Evolutionary conservation across 1,140 invertebrate genomes (phyloP).

Genomic region (Planococcus citri): DNA sequence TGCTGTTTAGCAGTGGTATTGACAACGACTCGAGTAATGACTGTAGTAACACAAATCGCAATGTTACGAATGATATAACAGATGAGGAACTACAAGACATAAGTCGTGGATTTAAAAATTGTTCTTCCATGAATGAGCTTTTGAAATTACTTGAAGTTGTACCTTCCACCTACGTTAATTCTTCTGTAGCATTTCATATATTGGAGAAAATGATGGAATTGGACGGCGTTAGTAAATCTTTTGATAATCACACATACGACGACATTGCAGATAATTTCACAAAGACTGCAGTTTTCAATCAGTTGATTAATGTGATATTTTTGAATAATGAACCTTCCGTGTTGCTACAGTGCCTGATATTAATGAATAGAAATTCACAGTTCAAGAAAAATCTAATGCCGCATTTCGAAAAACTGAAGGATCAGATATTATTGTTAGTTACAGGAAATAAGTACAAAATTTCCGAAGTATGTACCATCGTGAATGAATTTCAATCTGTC

Average conservation of each 20-base stretch:
- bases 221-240: slow-evolving; percentile 30
- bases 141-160: slow-evolving; percentile 36
- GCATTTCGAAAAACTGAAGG: slow-evolving; percentile 42
- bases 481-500: slow-evolving; percentile 36
- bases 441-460: slow-evolving; percentile 46
- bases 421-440: slow-evolving; percentile 46
- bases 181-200: slow-evolving; percentile 38
- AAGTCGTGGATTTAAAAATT: slow-evolving; percentile 33
- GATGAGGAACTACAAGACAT: slow-evolving; percentile 34
- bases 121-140: slow-evolving; percentile 30
- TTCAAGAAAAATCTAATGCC: slow-evolving; percentile 36
- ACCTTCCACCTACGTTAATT: slow-evolving; percentile 39
- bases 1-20: slow-evolving; percentile 14
- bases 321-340: slow-evolving; percentile 33
- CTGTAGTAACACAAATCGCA: slow-evolving; percentile 23
- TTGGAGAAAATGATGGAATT: slow-evolving; percentile 40
- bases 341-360: slow-evolving; percentile 37
- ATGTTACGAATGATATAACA: slow-evolving; percentile 28
- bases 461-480: slow-evolving; percentile 46
- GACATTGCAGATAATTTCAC: slow-evolving; percentile 32
- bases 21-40: slow-evolving; percentile 26
- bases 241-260: neutral
- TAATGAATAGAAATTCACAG: slow-evolving; percentile 34
- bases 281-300: slow-evolving; percentile 35
- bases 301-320: slow-evolving; percentile 37